Base-by-base conservation (phyloP, 2,113 vertebrate species). In the Tapirus terrestris region DNA sequence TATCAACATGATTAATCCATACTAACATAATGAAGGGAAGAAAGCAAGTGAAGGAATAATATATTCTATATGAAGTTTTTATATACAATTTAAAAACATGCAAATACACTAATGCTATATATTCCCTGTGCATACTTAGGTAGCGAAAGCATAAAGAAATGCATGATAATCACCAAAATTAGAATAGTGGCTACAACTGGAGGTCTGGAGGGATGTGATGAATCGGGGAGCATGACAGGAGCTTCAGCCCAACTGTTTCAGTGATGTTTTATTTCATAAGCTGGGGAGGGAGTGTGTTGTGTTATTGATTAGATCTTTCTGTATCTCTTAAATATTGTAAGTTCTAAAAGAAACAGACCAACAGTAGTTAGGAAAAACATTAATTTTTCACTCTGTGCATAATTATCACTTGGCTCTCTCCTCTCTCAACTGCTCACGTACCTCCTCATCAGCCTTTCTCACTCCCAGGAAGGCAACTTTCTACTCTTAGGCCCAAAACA, bases 71-170 rank as follows among this genome's bases (percentile, higher is more conserved):
- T 76, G n/a, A 77, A 72, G 17, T 84, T 91, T 96, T 91, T 67
- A 73, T 73, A 51, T 68, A 56, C 3, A 86, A 68, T 73, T 92
- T 95, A 20, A 70, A 94, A 76, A 85, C 33, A 76, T 79, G 33
- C 31, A 89, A 79, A 92, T 82, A 27, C 27, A n/a, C 81, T 88
- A 61, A 77, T 90, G 25, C 17, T 73, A 0, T 60, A 10, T 88
- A 36, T 77, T 70, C 61, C 31, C 16, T 61, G 0, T n/a, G 4
- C 87, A 14, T 61, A 65, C 1, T 39, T 89, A 53, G 36, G 12
- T 95, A 83, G 33, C 89, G 61, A 51, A 93, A 86, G 9, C 79
- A 81, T 94, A 87, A 92, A 83, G 68, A 96, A 87, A 33, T 90
- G 33, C 29, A 39, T 48, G 8, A 43, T 81, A 79, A 76, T 95